Base-by-base conservation (phyloP, 2,113 vertebrate genomes). In the Zapus hudsonius region DNA sequence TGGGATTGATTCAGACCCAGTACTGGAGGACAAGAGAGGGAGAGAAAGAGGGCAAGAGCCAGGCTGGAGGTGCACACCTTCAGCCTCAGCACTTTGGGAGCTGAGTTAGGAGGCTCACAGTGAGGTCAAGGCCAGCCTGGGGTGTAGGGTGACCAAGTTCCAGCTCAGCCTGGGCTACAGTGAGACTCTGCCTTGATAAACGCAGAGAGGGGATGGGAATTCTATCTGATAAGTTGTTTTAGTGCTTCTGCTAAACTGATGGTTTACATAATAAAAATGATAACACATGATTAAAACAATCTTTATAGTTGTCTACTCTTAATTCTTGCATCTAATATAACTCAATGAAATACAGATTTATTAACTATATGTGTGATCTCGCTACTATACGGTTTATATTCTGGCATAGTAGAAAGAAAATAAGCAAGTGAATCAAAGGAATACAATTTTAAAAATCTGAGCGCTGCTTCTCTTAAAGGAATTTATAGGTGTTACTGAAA, bases 401-500 rank as follows among this genome's bases (percentile, higher is more conserved):
- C 19, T 83, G 29, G 6, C 22, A 31, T 31, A 38, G 29, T 7
- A 86, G 33, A 69, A 52, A 79, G 81, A n/a, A 79, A 80, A 84
- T 25, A 55, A 80, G 63, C 8, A 44, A 42, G 38, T 31, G 12
- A n/a, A 70, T 91, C 23, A 93, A 63, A 73, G 61, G 5, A 83
- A 89, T 59, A 61, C 2, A 52, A 74, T 83, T 59, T 85, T 74
- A 20, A 76, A 92, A 70, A 81, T 80, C 33, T 61, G 44, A 90
- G 40, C 36, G 5, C 36, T 19, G 23, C 23, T 40, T 42, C 11
- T 87, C 7, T 31, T 78, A 84, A 89, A 91, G 19, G 19, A 89
- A 80, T 11, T 79, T 70, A 42, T 47, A 79, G 83, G 42, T 80
- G 78, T 76, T 29, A 59, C n/a, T 76, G 57, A 59, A 69, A 79